phyloP scores from a whole-genome alignment of 2,113 vertebrate genomes.

The Setophaga coronata region DNA sequence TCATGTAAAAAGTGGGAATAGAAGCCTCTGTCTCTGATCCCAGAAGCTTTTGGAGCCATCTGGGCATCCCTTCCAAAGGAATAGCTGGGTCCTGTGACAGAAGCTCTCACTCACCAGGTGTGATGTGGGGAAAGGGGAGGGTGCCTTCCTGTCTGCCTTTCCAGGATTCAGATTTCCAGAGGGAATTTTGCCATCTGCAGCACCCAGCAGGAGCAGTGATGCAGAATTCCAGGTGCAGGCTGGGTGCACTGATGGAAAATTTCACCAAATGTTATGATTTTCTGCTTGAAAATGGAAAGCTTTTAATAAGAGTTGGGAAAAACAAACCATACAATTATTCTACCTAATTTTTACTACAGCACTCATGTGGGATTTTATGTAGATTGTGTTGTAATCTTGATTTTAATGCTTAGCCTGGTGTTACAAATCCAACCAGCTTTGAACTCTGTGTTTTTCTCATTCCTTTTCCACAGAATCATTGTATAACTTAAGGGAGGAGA shows the following conservation, averaged over 20 bases:
- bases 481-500: conserved; percentile 92
- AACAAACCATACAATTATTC: neutral
- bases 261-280: neutral
- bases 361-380: neutral
- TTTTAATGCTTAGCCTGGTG: neutral
- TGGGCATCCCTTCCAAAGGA: neutral
- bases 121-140: neutral
- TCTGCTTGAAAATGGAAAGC: neutral
- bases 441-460: neutral
- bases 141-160: neutral
- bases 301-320: neutral
- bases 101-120: neutral
- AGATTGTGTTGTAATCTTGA: neutral
- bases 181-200: neutral
- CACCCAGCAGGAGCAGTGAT: neutral
- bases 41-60: conserved; percentile 4
- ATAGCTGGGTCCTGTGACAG: neutral
- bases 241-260: neutral
- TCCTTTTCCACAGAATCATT: conserved; percentile 79
- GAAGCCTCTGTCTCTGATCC: neutral
- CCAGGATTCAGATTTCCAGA: neutral
- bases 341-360: neutral
- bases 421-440: neutral
- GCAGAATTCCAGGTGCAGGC: neutral
- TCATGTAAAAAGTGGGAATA: neutral